Evolutionary conservation across 2,888 invertebrate species (phyloP).

Genomic region (Macrostomum cliftonense): DNA sequence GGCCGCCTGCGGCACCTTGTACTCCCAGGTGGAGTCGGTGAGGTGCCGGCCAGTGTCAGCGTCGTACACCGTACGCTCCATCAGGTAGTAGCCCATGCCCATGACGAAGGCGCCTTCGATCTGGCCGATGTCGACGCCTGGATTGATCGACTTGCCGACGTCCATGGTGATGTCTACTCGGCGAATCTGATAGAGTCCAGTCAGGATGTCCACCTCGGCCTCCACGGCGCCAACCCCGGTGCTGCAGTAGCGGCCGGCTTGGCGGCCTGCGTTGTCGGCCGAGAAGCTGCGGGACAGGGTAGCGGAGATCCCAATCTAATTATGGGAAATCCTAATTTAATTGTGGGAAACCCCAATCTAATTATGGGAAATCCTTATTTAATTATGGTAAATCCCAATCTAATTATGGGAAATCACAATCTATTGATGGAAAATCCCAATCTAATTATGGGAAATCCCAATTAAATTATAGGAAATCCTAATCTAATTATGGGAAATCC

Average conservation of each 20-base stretch:
- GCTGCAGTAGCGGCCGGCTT: constrained; percentile 52
- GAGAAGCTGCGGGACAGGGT: constrained; percentile 57
- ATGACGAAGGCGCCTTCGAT: constrained; percentile 73
- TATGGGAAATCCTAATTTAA: neutral
- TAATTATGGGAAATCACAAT: neutral
- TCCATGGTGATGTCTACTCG: constrained; percentile 89
- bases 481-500: no score
- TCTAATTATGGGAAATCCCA: no score
- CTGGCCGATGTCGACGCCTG: constrained; percentile 87
- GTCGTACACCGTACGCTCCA: constrained; percentile 55
- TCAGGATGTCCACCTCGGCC: constrained; percentile 78
- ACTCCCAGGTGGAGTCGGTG: constrained; percentile 56
- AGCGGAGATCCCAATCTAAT: neutral
- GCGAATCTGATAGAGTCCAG: constrained; percentile 73
- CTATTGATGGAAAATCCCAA: no score
- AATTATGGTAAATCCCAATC: neutral
- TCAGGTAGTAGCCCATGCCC: constrained; percentile 72
- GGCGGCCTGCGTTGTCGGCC: constrained; percentile 5
- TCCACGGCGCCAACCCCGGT: constrained; percentile 67
- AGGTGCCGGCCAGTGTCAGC: constrained; percentile 48
- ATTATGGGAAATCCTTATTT: no score
- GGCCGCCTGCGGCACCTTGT: constrained; percentile 23
- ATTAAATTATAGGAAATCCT: no score
- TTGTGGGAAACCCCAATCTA: no score
- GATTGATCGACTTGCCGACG: constrained; percentile 77